phyloP scores from a whole-genome alignment of 2,888 invertebrate species.

The Sericinus montela region DNA sequence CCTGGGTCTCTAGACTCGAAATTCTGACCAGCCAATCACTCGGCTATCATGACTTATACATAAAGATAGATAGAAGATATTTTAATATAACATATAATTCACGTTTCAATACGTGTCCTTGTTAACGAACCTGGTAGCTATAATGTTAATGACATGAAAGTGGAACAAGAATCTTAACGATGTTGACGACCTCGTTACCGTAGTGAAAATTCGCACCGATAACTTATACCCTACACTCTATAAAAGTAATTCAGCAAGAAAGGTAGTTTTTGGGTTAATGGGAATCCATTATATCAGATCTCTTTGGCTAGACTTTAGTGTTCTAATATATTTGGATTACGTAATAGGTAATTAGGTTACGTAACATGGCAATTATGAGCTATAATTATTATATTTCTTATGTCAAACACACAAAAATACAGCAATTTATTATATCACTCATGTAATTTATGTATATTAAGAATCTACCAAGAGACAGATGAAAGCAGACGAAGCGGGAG shows the following conservation, averaged over 20 bases:
- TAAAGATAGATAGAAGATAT: no score
- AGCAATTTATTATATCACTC: no score
- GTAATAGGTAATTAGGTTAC: neutral
- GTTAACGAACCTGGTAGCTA: conserved; percentile 1
- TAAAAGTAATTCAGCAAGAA: conserved; percentile 11
- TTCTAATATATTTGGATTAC: neutral
- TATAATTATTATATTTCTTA: no score
- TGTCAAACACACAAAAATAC: no score
- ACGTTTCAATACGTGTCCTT: neutral
- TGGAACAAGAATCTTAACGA: conserved; percentile 16
- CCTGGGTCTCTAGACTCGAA: no score
- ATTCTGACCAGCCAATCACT: no score
- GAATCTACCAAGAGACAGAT: no score
- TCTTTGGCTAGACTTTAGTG: neutral
- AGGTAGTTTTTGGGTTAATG: conserved; percentile 10
- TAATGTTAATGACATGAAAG: conserved; percentile 16
- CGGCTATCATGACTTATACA: no score
- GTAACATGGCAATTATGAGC: no score
- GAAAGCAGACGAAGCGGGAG: no score
- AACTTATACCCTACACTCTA: conserved; percentile 11
- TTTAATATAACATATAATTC: no score
- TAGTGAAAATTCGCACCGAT: conserved; percentile 16
- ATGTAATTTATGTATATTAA: no score
- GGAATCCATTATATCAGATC: conserved; percentile 4
- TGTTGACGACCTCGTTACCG: conserved; percentile 14